Evolutionary conservation across 2,797 vertebrate species (phyloP).

Genomic region (Lepilemur ruficaudatus): DNA sequence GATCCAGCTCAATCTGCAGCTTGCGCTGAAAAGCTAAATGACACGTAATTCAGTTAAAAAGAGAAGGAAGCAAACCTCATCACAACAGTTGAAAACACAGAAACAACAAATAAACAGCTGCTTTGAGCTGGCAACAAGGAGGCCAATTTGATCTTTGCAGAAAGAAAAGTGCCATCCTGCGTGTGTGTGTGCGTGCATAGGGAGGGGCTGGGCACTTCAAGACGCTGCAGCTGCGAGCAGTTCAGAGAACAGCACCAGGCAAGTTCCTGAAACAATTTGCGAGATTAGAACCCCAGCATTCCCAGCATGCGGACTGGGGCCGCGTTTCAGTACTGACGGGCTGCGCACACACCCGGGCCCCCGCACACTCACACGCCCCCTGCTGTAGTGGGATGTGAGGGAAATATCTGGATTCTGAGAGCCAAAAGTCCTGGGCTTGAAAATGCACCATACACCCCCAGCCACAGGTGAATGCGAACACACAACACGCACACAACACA

Average conservation of each 20-base stretch:
- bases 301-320: not conserved
- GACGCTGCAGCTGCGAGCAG: slow-evolving; percentile 78
- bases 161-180: slow-evolving; percentile 72
- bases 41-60: slow-evolving; percentile 76
- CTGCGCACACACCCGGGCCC: not conserved
- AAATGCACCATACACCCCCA: not conserved
- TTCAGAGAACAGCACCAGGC: slow-evolving; percentile 58
- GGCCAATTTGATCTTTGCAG: slow-evolving; percentile 76
- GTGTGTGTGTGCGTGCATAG: not conserved
- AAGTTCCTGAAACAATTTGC: slow-evolving; percentile 51
- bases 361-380: not conserved
- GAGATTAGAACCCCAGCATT: slow-evolving; percentile 49
- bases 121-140: slow-evolving; percentile 71
- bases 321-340: not conserved
- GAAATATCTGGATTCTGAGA: not conserved
- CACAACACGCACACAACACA: not conserved
- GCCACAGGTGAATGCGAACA: not conserved
- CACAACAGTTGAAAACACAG: slow-evolving; percentile 71
- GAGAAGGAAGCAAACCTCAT: slow-evolving; percentile 79
- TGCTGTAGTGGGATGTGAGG: not conserved
- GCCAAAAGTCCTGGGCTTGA: not conserved
- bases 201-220: not conserved
- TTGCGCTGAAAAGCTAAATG: slow-evolving; percentile 59
- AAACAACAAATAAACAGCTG: slow-evolving; percentile 85
- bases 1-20: slow-evolving; percentile 41